phyloP scores from a whole-genome alignment of 2,113 vertebrate genomes.

The Circaetus gallicus region DNA sequence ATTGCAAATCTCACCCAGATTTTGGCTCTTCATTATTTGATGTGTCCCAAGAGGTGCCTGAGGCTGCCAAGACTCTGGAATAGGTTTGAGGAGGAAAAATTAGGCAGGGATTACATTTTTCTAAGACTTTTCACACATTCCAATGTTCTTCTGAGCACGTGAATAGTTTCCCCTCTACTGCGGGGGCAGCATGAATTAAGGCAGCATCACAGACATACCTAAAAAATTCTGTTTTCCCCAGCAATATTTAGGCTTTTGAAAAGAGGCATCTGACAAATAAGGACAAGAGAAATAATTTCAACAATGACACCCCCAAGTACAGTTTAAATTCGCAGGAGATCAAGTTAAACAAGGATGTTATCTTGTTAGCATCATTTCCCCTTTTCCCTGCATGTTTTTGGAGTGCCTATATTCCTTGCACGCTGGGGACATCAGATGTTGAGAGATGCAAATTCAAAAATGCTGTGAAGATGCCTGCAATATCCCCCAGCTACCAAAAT shows the following conservation, averaged over 20 bases:
- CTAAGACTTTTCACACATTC: background rate
- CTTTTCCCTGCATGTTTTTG: background rate
- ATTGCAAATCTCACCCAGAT: background rate
- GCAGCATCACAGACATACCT: background rate
- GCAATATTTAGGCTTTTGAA: background rate
- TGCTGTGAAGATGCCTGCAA: accelerated
- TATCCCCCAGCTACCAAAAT: background rate
- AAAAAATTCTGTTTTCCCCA: background rate
- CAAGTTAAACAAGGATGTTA: background rate
- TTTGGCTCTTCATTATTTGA: background rate
- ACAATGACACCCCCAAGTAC: background rate
- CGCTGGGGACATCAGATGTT: background rate
- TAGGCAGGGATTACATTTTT: background rate
- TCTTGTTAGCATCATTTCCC: background rate
- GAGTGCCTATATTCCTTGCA: background rate
- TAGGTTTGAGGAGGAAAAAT: background rate
- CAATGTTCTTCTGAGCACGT: background rate
- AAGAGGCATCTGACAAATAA: background rate
- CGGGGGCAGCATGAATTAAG: background rate
- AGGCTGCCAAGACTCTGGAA: background rate
- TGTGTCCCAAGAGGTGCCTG: background rate
- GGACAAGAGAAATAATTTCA: background rate
- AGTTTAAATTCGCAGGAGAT: background rate
- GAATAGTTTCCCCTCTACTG: background rate
- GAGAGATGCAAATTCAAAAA: background rate